Conservation (phyloP, 1,140 invertebrate species). For the Conus ventricosus region DNA sequence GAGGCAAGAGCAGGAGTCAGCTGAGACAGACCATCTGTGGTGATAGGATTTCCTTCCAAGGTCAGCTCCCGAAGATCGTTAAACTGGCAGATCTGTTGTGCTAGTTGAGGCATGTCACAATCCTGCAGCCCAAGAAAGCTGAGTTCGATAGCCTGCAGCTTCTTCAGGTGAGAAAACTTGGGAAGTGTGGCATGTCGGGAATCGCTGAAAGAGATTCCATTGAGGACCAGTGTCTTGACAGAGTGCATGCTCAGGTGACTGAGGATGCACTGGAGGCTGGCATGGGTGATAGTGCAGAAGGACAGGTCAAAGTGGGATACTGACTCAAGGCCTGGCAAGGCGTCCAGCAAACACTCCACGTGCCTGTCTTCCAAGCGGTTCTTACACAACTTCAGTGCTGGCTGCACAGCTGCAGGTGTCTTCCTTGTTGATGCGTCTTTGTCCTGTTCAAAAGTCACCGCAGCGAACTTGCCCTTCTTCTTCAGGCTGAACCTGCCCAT, state of each 20-base stretch:
- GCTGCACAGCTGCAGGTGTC: neutral
- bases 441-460: neutral
- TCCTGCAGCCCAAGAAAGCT: conserved; percentile 11
- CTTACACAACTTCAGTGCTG: conserved; percentile 24
- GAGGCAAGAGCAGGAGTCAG: conserved; percentile 16
- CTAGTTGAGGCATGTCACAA: neutral
- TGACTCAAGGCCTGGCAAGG: conserved; percentile 25
- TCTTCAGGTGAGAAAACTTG: conserved; percentile 14
- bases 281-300: neutral
- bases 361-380: neutral
- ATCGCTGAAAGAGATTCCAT: neutral
- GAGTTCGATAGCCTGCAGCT: conserved; percentile 15
- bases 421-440: neutral
- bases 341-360: neutral
- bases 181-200: neutral
- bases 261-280: conserved; percentile 10
- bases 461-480: neutral
- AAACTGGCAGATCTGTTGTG: neutral
- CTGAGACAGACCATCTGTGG: conserved; percentile 9
- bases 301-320: conserved; percentile 9
- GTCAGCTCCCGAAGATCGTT: conserved; percentile 23
- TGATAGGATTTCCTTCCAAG: conserved; percentile 16
- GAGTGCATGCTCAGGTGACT: neutral
- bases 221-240: neutral
- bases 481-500: neutral